Evolutionary conservation across 2,888 invertebrate species (phyloP), one percentile per base, ranked within the genome.

Genomic region (Thereva unica): DNA sequence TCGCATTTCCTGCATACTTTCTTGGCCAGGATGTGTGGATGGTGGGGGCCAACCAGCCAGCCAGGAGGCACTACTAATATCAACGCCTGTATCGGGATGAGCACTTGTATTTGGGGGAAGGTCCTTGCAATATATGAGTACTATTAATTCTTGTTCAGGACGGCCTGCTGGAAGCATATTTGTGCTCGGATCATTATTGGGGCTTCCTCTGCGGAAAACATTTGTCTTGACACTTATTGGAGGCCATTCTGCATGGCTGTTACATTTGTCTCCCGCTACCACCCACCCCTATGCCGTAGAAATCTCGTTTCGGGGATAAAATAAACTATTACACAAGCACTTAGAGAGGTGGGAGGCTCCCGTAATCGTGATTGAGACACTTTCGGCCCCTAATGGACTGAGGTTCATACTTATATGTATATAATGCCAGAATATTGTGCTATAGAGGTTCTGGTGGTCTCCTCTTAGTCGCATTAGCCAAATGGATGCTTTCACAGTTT

Each of bases 141-240:
- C 66, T 55, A 68, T 68, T 68, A 68, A 61, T 50, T 61, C 61
- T 61, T 61, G 68, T 68, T 65, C 52, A 55, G 55, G 23, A 40
- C 59, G 55, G 54, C 54, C 55, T 57, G 66, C 52, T 66, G 59
- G 55, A 45, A 52, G 50, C 56, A 66, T 64, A 65, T 65, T 68
- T 68, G 68, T 61, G 68, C 50, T 59, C 47, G 59, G 38, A 52
- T 50, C 42, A 66, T 55, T 49, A 59, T 47, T 47, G 35, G 63
- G 23, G 40, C 49, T 40, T 45, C 45, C 66, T 49, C 50, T 56
- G 55, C 45, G 55, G 61, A 49, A 50, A 54, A 68, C 68, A 68
- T 68, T 68, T 66, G 55, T 68, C 68, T 68, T 68, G 68, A 61
- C 57, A 61, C 68, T 66, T 68, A 68, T 66, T 68, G 61, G 61